These are phyloP conservation scores for Scotopteryx bipunctaria DNA, from an alignment of 2,888 invertebrate species.

Conservation along the genomic window DNA sequence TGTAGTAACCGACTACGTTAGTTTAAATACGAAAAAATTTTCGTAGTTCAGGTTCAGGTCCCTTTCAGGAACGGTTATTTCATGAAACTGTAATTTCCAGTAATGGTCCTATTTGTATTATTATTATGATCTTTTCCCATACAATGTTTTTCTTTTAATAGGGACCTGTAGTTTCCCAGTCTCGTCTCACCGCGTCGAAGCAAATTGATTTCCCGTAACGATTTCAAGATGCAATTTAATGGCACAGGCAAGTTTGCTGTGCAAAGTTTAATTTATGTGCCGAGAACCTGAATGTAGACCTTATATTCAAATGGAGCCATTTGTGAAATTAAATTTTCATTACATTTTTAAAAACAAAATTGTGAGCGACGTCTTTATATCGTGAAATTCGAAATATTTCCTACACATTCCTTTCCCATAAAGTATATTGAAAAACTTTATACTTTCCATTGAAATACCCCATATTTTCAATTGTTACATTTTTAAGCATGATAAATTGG, in stretches of 20 bases:
- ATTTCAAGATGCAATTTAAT: constrained; percentile 52
- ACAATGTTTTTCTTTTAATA: constrained; percentile 8
- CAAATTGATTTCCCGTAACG: constrained; percentile 72
- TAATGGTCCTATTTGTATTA: no score
- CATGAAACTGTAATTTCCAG: no score
- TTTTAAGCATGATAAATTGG: no score
- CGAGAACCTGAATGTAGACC: constrained; percentile 6
- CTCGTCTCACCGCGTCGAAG: constrained; percentile 53
- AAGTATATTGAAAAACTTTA: no score
- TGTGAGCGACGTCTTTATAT: not conserved
- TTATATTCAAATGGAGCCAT: not conserved
- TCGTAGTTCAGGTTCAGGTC: no score
- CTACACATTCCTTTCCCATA: no score
- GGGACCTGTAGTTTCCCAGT: constrained; percentile 23
- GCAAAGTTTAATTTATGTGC: constrained; percentile 23
- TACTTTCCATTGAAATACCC: no score
- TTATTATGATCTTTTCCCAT: not conserved
- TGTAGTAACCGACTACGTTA: no score
- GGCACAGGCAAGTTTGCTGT: constrained; percentile 22
- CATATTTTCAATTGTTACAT: no score
- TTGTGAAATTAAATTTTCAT: not conserved
- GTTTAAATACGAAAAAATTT: no score
- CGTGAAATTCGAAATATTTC: no score
- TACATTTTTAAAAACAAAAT: not conserved
- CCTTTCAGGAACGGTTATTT: no score